These are phyloP conservation scores for Rhynchotus rufescens DNA, from an alignment of 2,797 vertebrate genomes.

Conservation along the genomic window DNA sequence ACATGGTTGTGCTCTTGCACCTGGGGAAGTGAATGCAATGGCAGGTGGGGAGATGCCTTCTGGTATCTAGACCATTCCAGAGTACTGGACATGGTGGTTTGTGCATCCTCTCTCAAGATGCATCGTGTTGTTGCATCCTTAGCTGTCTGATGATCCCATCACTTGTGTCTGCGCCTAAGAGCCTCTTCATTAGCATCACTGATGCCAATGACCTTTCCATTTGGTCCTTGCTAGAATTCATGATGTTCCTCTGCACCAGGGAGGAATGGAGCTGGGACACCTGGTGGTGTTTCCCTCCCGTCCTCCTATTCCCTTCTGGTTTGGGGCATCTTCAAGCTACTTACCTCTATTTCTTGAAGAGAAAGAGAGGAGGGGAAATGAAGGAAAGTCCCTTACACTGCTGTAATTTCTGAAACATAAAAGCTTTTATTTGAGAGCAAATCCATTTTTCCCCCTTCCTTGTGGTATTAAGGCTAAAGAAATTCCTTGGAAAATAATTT, in stretches of 20 bases:
- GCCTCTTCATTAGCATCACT: constrained; percentile 4
- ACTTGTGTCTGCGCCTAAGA: background rate
- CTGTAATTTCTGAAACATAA: constrained; percentile 71
- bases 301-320: background rate
- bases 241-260: background rate
- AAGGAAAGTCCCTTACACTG: constrained; percentile 9
- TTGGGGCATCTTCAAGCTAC: background rate
- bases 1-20: background rate
- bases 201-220: constrained; percentile 49
- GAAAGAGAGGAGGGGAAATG: background rate
- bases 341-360: background rate
- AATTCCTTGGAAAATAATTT: constrained; percentile 84
- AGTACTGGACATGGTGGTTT: background rate
- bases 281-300: background rate
- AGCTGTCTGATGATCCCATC: background rate
- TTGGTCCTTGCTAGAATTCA: background rate
- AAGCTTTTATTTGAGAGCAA: constrained; percentile 71
- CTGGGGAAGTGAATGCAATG: background rate
- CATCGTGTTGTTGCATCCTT: background rate
- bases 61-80: background rate
- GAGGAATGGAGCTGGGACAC: background rate
- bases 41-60: background rate
- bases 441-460: background rate
- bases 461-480: constrained; percentile 71
- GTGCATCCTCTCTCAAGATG: background rate